Evolutionary conservation across 2,797 vertebrate species (phyloP).

Genomic region (Peromyscus melanophrys): DNA sequence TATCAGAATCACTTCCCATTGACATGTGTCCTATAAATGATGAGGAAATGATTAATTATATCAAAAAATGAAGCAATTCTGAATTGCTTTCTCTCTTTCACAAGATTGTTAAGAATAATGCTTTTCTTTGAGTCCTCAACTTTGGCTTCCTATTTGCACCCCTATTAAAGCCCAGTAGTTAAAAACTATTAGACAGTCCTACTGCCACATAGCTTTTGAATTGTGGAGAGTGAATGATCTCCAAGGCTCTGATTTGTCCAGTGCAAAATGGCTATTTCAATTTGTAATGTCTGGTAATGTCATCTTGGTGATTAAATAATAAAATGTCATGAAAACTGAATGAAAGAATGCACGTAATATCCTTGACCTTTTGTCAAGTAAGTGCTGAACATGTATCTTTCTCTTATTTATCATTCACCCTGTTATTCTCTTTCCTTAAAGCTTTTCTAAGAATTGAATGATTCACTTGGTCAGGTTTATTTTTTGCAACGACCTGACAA

Average conservation of each 20-base stretch:
- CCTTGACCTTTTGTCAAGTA: not conserved
- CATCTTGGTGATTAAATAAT: slow-evolving; percentile 11
- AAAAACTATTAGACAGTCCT: not conserved
- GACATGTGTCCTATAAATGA: not conserved
- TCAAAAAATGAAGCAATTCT: not conserved
- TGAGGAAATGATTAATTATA: not conserved
- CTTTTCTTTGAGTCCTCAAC: not conserved
- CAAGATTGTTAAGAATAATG: not conserved
- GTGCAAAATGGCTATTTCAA: not conserved
- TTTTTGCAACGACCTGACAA: slow-evolving; percentile 50
- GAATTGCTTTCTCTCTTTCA: not conserved
- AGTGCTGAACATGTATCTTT: not conserved
- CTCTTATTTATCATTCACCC: not conserved
- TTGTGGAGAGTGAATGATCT: not conserved
- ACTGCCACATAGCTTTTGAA: not conserved
- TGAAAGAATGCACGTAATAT: not conserved
- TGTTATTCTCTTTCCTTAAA: not conserved
- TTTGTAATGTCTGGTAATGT: not conserved
- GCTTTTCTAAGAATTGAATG: not conserved
- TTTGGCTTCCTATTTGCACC: not conserved
- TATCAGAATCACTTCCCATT: not conserved
- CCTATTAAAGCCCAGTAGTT: not conserved
- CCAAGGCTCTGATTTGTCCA: not conserved
- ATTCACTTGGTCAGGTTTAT: slow-evolving; percentile 63
- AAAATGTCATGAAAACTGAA: not conserved